These are phyloP conservation scores for Zootermopsis nevadensis DNA, from an alignment of 2,888 invertebrate species.

Conservation along the genomic window DNA sequence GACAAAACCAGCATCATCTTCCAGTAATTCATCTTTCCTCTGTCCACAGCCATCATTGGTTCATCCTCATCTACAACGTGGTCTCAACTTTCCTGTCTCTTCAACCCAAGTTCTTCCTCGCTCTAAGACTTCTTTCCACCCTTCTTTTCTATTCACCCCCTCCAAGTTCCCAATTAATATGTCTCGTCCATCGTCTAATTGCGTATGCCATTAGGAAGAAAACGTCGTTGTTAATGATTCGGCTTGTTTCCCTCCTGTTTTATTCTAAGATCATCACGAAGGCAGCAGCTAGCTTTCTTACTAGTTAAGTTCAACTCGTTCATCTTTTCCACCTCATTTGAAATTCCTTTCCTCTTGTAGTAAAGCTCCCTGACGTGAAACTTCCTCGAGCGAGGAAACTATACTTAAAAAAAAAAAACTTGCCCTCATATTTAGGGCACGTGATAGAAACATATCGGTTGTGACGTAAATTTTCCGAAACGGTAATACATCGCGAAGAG, in stretches of 20 bases:
- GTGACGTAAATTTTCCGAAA: too few species aligned
- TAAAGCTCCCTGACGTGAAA: neutral
- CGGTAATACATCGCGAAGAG: too few species aligned
- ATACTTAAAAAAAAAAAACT: neutral
- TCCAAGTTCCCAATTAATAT: conserved; percentile 52
- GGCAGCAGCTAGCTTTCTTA: neutral
- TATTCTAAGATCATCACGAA: conserved; percentile 27
- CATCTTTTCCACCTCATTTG: conserved; percentile 48
- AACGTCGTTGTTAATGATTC: conserved; percentile 44
- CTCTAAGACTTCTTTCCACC: conserved; percentile 38
- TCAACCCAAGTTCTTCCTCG: conserved; percentile 23
- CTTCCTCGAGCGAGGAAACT: neutral
- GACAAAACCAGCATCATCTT: neutral
- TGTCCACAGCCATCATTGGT: neutral
- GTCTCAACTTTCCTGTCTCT: conserved; percentile 13
- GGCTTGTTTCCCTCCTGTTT: conserved; percentile 21
- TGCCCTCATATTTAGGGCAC: neutral
- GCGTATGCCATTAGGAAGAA: conserved; percentile 51
- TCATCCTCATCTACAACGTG: conserved; percentile 17
- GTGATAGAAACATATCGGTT: too few species aligned
- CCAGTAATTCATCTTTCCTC: neutral
- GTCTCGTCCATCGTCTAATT: conserved; percentile 49
- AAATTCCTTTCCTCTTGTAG: conserved; percentile 13
- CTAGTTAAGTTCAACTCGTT: conserved; percentile 1
- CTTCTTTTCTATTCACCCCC: conserved; percentile 43